These are phyloP conservation scores for Stigmatopora argus DNA, from an alignment of 2,113 vertebrate species.

Conservation along the genomic window DNA sequence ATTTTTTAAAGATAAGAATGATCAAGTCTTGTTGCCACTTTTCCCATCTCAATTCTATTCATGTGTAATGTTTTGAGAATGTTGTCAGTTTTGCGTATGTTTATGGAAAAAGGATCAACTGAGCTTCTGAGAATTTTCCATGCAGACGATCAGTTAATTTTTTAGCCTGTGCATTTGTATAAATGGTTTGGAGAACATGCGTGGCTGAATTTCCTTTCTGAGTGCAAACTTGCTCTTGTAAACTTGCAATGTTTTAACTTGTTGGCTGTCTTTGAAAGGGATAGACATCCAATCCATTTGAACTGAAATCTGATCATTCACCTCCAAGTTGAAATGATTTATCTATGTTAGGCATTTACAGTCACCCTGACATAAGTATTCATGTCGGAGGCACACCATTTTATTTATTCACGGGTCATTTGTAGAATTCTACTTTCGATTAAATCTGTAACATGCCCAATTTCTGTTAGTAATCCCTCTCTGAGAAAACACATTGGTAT, in stretches of 20 bases:
- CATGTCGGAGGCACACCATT: constrained; percentile 23
- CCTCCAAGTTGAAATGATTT: too few species aligned
- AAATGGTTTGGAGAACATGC: neutral
- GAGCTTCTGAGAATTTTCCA: too few species aligned
- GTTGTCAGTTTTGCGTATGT: too few species aligned
- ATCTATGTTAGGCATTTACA: neutral
- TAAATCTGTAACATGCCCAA: constrained; percentile 52
- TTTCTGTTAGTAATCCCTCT: constrained; percentile 51
- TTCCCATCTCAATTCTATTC: too few species aligned
- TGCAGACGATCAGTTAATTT: too few species aligned
- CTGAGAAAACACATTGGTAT: constrained; percentile 49
- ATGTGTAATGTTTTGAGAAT: too few species aligned
- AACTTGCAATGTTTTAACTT: too few species aligned
- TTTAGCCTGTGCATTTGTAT: too few species aligned
- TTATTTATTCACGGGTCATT: constrained; percentile 39
- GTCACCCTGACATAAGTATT: constrained; percentile 25
- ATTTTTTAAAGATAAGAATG: neutral
- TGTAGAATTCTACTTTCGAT: constrained; percentile 35
- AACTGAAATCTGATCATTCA: too few species aligned
- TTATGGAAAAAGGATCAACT: too few species aligned
- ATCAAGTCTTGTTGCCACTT: neutral
- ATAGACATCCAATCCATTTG: too few species aligned
- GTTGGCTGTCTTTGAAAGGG: too few species aligned
- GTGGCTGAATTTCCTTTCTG: neutral
- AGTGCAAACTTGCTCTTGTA: neutral